Base-by-base conservation (phyloP, 2,888 invertebrate genomes). In the Plagiodera versicolora region DNA sequence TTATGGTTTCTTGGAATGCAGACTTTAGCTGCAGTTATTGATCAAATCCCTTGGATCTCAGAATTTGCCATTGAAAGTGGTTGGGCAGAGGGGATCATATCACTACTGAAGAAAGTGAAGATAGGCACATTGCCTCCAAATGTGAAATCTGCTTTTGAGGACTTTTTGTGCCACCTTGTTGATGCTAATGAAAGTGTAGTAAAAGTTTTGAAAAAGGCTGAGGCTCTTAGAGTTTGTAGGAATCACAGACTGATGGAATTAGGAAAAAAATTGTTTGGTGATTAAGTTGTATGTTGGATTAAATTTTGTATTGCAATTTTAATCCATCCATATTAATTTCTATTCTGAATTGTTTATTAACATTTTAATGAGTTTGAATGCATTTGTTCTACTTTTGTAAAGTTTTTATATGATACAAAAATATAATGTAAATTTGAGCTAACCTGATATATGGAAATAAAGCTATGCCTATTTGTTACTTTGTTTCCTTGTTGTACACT, bases 1-100 rank as follows among this genome's bases (percentile, higher is more conserved):
- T 81, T 95, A 11, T 95, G 95, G 95, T 95, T 94, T 79, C 83
- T 95, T 63, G 95, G 95, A 18, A 94, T 95, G 93, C 95, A 95
- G 78, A 94, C 95, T 1, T 89, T 95, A 85, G 70, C 76, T 9
- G 70, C 70, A 88, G 92, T 73, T 87, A 80, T 95, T 44, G 87
- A 91, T 16, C 85, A 89, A 63, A 86, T 94, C 63, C 92, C 94
- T 2, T 94, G 94, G 94, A 88, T 94, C 64, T 92, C 92, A 0
- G 93, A 94, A 73, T 94, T 94, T 80, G 90, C 93, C 3, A 89
- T 95, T 62, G 95, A 95, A 73, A 94, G 94, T 76, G 95, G 95
- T n/a, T 95, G 95, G 94, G 91, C 92, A 2, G 89, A 92, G 76
- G 94, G 94, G 10, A 94, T 95, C 58, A 84, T 93, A 54, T 89